phyloP scores from a whole-genome alignment of 2,113 vertebrate genomes.

The Bambusicola thoracicus region DNA sequence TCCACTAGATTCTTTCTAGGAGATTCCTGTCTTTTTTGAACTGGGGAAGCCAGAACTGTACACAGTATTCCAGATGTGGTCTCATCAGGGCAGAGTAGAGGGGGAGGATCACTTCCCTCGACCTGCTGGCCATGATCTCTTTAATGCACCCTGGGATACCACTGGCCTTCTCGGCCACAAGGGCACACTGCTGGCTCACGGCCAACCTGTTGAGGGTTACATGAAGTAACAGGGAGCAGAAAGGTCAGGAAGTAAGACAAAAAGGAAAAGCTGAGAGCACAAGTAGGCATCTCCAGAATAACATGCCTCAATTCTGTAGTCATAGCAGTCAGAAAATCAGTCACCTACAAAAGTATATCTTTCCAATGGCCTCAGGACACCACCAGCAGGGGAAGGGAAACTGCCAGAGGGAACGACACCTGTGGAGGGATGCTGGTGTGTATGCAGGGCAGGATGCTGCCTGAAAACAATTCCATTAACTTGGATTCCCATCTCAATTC shows the following conservation, averaged over 20 bases:
- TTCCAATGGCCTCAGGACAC: accelerated
- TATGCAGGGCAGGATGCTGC: not conserved
- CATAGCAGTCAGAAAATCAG: not conserved
- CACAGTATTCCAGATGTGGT: too few relatives aligned
- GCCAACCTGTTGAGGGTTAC: too few relatives aligned
- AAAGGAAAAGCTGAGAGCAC: not conserved
- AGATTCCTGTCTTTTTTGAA: too few relatives aligned
- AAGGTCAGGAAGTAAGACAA: not conserved
- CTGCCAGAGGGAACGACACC: not conserved
- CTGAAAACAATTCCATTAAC: not conserved
- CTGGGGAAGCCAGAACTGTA: too few relatives aligned
- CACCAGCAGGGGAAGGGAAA: accelerated
- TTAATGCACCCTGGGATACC: too few relatives aligned
- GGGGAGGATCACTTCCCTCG: too few relatives aligned
- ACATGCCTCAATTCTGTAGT: not conserved
- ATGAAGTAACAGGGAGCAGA: not conserved
- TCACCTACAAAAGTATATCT: not conserved
- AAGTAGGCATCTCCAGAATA: not conserved
- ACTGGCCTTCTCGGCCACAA: too few relatives aligned
- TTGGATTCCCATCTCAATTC: not conserved
- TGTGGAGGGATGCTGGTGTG: not conserved
- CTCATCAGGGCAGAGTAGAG: too few relatives aligned
- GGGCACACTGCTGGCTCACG: too few relatives aligned
- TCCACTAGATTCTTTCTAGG: too few relatives aligned
- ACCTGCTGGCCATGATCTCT: too few relatives aligned